Percentiles rank a stretch among this genome's conserved stretches.
phyloP scores from a whole-genome alignment of 2,797 vertebrate genomes.

The Phataginus tetradactyla region DNA sequence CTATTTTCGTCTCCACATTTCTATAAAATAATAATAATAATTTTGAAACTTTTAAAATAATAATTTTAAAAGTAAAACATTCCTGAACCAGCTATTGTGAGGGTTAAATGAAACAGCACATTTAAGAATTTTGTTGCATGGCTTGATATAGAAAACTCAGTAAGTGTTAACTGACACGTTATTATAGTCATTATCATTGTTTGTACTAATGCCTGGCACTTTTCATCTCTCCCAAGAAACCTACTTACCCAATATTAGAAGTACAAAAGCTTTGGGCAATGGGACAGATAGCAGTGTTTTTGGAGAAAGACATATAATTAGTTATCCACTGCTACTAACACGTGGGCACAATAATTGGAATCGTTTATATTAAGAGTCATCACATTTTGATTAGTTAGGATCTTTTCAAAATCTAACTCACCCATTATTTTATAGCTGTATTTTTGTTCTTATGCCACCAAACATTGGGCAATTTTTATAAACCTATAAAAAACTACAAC shows the following conservation, averaged over 20 bases:
- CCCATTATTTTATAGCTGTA: neutral
- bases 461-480: neutral
- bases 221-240: constrained; percentile 13
- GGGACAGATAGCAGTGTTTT: neutral
- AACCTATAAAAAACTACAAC: neutral
- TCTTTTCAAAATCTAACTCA: neutral
- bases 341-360: neutral
- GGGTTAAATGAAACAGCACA: neutral
- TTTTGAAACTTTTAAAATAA: neutral
- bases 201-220: neutral
- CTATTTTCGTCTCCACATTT: neutral
- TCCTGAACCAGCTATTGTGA: neutral
- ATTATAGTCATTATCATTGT: neutral
- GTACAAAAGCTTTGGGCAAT: neutral
- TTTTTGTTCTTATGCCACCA: neutral
- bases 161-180: neutral
- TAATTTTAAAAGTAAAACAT: neutral
- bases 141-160: neutral
- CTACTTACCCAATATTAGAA: neutral
- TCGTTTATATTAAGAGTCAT: neutral
- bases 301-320: neutral
- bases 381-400: neutral
- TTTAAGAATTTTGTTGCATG: neutral
- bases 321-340: neutral
- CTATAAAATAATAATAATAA: neutral